Base-by-base conservation (phyloP, 1,140 invertebrate species). In the Geopemphigus sp. region DNA sequence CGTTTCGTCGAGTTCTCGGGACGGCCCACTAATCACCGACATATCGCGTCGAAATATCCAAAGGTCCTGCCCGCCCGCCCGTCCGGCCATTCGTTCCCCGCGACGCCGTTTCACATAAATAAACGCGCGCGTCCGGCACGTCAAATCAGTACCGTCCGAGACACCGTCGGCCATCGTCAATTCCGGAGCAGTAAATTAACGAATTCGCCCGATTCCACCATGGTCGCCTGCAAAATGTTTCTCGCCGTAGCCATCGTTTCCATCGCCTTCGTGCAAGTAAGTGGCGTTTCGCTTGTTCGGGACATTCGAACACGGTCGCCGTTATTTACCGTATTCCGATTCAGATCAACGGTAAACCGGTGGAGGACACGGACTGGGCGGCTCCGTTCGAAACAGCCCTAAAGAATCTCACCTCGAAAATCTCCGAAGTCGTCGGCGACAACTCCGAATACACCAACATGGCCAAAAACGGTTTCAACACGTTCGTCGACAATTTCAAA, bases 51-150 rank as follows among this genome's bases (percentile, higher is more conserved):
- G 14, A 5, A 6, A 11, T 15, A 63, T 19, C 19, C 26, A 19
- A 63, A 63, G 26, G 61, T 32, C 17, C 26, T 17, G 17, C 17
- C 26, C 17, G 8, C 24, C 22, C 57, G 47, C 29, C 8, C 15
- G 26, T n/a, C n/a, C 15, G 5, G 5, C n/a, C 39, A 32, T 15
- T 8, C n/a, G n/a, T 22, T n/a, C 17, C 8, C 39, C 47, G 47
- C 50, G 47, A 68, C 32, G 8, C 15, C 39, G n/a, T n/a, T 19
- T 29, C 5, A 66, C 47, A 68, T 68, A 68, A 68, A 68, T 68
- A 68, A 15, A 47, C 39, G 12, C n/a, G 11, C 22, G 12, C 19
- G n/a, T 47, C 6, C 39, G 39, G n/a, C n/a, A 1, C 0, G 39
- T 0, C 22, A 15, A 26, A 68, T 50, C 22, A 50, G 39, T 68